Evolutionary conservation across 2,888 invertebrate genomes (phyloP), one percentile per base, ranked within the genome.

Genomic region (Salpingus planirostris): DNA sequence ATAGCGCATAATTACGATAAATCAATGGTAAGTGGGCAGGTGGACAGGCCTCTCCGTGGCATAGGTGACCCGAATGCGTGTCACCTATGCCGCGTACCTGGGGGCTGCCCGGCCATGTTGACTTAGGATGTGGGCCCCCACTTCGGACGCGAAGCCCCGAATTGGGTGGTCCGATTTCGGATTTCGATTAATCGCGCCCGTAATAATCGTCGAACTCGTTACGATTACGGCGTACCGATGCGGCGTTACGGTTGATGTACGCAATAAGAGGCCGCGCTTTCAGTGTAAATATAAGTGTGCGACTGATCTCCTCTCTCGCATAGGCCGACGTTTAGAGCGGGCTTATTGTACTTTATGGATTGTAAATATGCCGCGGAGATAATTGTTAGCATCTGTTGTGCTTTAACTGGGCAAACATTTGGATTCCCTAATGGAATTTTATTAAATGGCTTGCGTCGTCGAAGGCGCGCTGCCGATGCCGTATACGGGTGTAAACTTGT

Each of bases 1-100:
- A 50, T 50, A 50, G 46, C 50, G 32, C 43, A 43, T 50, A 50
- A 50, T 50, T 50, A 50, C 42, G 47, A 49, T 50, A 50, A 50
- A 50, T 50, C 49, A 50, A 47, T 47, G 44, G 44, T 45, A 46
- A 49, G 46, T 47, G 49, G 50, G 42, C 50, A 49, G 44, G 45
- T 47, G 47, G 46, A 47, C 49, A 39, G 36, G 38, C 36, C 36
- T 36, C 29, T 36, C 27, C 33, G 33, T 29, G 32, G 29, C 33
- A 33, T 36, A n/a, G n/a, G n/a, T n/a, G n/a, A n/a, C n/a, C n/a
- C n/a, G n/a, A n/a, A n/a, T n/a, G n/a, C n/a, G n/a, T n/a, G n/a
- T n/a, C n/a, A n/a, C n/a, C n/a, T n/a, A n/a, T n/a, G n/a, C n/a
- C n/a, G n/a, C n/a, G n/a, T n/a, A n/a, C n/a, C n/a, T n/a, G n/a